phyloP scores from a whole-genome alignment of 1,140 invertebrate species.

The Microplitis mediator region DNA sequence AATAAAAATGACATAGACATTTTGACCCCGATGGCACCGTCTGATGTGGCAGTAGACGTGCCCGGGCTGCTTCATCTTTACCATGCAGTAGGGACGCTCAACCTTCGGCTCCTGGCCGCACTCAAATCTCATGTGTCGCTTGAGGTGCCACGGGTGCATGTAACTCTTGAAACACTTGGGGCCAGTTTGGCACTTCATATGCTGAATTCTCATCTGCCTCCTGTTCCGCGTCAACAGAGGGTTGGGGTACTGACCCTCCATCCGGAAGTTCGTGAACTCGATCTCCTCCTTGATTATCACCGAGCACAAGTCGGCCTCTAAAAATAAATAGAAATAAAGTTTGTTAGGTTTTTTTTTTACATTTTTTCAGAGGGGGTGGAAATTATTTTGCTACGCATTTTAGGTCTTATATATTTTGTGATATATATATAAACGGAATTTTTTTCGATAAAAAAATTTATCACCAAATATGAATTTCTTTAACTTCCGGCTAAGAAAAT shows the following conservation, averaged over 20 bases:
- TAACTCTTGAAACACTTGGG: conserved; percentile 49
- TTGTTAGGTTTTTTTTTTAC: neutral
- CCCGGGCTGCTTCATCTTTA: conserved; percentile 54
- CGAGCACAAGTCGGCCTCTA: neutral
- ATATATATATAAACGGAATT: too few relatives aligned
- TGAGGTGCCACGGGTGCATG: conserved; percentile 52
- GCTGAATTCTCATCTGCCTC: neutral
- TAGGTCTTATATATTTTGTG: neutral
- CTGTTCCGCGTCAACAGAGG: neutral
- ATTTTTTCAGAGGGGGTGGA: neutral
- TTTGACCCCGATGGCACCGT: conserved; percentile 40
- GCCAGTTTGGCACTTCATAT: neutral
- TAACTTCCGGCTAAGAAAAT: too few relatives aligned
- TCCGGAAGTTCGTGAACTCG: neutral
- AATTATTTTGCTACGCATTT: neutral
- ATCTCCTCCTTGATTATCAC: conserved; percentile 6
- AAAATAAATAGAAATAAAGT: neutral
- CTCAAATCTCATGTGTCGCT: conserved; percentile 49
- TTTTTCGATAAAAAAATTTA: too few relatives aligned
- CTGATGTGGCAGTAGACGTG: conserved; percentile 73
- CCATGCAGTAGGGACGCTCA: conserved; percentile 40
- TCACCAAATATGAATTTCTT: too few relatives aligned
- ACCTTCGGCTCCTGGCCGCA: conserved; percentile 49
- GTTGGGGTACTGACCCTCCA: neutral
- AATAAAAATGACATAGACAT: conserved; percentile 40